phyloP scores from a whole-genome alignment of 2,888 invertebrate genomes.

The Polylopha cassiicola region DNA sequence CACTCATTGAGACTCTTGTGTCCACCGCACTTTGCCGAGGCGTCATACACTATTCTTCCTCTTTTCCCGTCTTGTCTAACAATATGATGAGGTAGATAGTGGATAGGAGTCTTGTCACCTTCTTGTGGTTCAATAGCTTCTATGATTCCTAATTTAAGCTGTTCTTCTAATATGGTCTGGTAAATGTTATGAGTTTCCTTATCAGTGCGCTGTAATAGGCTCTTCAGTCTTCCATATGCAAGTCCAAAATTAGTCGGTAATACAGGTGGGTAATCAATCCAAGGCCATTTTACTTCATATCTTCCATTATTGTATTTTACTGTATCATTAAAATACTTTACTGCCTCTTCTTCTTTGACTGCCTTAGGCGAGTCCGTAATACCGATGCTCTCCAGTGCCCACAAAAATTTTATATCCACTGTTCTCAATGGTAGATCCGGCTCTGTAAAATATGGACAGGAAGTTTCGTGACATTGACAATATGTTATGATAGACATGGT shows the following conservation, averaged over 20 bases:
- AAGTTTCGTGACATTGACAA: not conserved
- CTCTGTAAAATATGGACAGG: not conserved
- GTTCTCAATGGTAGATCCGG: not conserved
- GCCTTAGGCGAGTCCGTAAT: slow-evolving; percentile 3
- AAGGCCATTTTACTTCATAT: slow-evolving; percentile 3
- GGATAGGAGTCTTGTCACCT: too few species aligned
- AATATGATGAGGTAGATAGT: too few species aligned
- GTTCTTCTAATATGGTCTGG: too few species aligned
- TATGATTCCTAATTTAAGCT: too few species aligned
- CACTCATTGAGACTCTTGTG: slow-evolving; percentile 29
- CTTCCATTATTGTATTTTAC: not conserved
- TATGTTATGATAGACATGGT: not conserved
- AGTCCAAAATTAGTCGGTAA: slow-evolving; percentile 1
- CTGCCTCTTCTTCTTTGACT: not conserved
- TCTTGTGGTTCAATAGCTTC: too few species aligned
- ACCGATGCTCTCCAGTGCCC: not conserved
- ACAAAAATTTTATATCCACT: not conserved
- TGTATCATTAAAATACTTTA: slow-evolving; percentile 1
- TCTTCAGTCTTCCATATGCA: slow-evolving; percentile 2
- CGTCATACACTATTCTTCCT: slow-evolving; percentile 18
- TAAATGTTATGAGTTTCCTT: too few species aligned
- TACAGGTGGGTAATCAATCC: not conserved
- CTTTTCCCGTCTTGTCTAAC: not conserved
- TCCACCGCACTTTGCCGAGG: slow-evolving; percentile 21
- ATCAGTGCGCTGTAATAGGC: not conserved